These are phyloP conservation scores for Sinodicranocentrus sp. DNA, from an alignment of 2,888 invertebrate genomes.

Conservation along the genomic window DNA sequence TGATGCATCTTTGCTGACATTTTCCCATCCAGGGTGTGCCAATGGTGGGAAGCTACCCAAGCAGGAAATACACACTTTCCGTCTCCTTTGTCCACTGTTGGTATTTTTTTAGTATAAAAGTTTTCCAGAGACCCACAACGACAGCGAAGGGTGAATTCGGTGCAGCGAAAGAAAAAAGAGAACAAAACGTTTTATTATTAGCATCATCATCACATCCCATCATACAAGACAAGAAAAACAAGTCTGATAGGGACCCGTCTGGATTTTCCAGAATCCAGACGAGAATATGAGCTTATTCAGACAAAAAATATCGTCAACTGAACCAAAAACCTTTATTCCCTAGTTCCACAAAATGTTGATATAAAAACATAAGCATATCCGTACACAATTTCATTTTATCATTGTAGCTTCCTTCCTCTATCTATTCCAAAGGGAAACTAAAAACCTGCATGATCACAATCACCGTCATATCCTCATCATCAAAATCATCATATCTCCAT, in stretches of 20 bases:
- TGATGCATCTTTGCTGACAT: constrained; percentile 87
- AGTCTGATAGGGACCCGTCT: too few species aligned
- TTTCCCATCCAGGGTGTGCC: constrained; percentile 87
- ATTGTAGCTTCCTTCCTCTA: constrained; percentile 1
- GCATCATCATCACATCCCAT: constrained; percentile 39
- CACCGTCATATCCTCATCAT: constrained; percentile 14
- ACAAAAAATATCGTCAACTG: too few species aligned
- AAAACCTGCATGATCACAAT: constrained; percentile 6
- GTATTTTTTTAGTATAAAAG: constrained; percentile 1
- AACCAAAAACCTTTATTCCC: too few species aligned
- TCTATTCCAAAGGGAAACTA: background rate
- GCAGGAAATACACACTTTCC: constrained; percentile 87
- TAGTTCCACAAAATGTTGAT: too few species aligned
- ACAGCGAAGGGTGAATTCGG: background rate
- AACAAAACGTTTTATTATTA: constrained; percentile 51
- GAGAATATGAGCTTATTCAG: too few species aligned
- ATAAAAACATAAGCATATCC: too few species aligned
- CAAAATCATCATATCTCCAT: background rate
- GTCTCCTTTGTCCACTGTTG: constrained; percentile 85
- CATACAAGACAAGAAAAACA: background rate
- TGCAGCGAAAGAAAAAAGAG: constrained; percentile 27
- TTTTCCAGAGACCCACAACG: background rate
- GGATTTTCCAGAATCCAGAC: too few species aligned
- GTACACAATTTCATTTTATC: constrained; percentile 11
- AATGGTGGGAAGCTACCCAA: constrained; percentile 89